Base-by-base conservation (phyloP, 1,140 invertebrate genomes). In the Drosophila sulfurigaster region DNA sequence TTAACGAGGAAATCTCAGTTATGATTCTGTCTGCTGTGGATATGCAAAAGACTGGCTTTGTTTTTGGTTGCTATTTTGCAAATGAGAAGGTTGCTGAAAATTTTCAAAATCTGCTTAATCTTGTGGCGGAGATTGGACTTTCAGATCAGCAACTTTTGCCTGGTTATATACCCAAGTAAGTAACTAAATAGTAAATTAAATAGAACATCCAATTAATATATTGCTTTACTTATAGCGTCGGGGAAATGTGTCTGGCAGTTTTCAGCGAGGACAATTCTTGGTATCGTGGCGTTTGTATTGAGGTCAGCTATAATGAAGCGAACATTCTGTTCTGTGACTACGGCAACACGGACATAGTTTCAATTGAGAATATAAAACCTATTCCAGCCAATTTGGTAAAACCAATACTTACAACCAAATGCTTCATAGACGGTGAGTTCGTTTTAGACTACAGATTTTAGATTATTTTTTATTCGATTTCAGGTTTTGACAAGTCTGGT, bases 201-300 rank as follows among this genome's bases (percentile, higher is more conserved):
- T 63, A 28, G 4, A 11, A n/a, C 11, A 15, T 25, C 11, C 5
- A 13, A n/a, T 16, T 6, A 48, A 57, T 38, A 30, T 11, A 13
- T 49, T 3, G 20, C 20, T 7, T 0, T 16, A 25, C 3, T 41
- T 38, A 2, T 20, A 88, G 83, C 7, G 43, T 89, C 59, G 74
- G 75, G 0, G 83, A 88, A 73, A 1, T 83, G 30, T 89, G 85
- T 16, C 4, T 75, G 45, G 30, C 69, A 1, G 8, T 72, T 3
- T 88, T 49, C 43, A 6, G 7, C 7, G 85, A 75, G 6, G 83
- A 88, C 43, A 57, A 67, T 3, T 3, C 5, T 0, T 88, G 83
- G 85, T 89, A 88, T 15, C 83, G 83, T 3, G 78, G 78, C 11
- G 62, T 81, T 28, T 88, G 83, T 15, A 32, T 49, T 3, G 30